Conservation (phyloP, 2,797 vertebrate species). For the Eulemur mongoz region DNA sequence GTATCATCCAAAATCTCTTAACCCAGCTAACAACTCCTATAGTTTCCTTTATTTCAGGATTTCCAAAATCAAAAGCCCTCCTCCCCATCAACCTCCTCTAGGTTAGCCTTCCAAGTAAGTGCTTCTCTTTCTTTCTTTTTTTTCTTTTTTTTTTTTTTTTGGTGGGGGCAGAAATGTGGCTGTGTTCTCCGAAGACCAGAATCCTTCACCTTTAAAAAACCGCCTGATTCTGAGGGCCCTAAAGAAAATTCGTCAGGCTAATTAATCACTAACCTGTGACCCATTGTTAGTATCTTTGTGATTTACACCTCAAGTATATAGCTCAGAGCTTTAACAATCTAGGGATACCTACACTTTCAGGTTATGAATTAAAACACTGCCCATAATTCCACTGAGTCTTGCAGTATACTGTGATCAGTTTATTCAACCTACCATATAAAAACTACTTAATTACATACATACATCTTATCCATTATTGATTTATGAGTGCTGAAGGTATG, state of each 20-base stretch:
- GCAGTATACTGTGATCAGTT: constrained; percentile 77
- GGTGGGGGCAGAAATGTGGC: background rate
- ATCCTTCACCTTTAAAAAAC: background rate
- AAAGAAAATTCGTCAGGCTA: background rate
- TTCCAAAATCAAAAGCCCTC: background rate
- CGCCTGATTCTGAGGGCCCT: background rate
- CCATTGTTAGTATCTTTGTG: background rate
- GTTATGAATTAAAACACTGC: constrained; percentile 73
- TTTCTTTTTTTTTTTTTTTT: background rate
- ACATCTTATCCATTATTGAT: constrained; percentile 84
- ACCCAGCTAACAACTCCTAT: background rate
- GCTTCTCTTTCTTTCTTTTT: background rate
- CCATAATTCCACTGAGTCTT: constrained; percentile 77
- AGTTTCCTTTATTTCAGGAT: background rate
- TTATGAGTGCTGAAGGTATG: constrained; percentile 81
- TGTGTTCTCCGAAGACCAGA: background rate
- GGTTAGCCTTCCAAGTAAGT: background rate
- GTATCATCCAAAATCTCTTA: background rate
- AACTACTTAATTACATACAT: constrained; percentile 80
- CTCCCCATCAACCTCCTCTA: background rate
- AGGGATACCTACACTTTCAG: constrained; percentile 51
- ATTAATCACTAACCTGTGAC: background rate
- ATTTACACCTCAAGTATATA: background rate
- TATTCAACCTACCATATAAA: constrained; percentile 81
- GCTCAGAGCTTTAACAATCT: constrained; percentile 59